Base-by-base conservation (phyloP, 2,113 vertebrate species). In the Perognathus longimembris region DNA sequence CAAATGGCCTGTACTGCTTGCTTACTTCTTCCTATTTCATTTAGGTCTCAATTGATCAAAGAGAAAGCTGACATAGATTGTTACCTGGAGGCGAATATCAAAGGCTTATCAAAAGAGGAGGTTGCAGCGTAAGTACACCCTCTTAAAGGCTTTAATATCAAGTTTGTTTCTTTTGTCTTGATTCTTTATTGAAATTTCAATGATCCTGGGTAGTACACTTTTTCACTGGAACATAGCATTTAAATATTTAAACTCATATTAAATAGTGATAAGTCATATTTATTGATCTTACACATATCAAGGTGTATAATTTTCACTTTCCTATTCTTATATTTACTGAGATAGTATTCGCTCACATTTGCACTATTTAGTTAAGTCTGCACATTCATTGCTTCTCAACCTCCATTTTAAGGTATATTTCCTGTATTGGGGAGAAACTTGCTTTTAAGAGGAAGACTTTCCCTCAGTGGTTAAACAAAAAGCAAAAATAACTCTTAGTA, bases 21-120 rank as follows among this genome's bases (percentile, higher is more conserved):
- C 96, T 97, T 97, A 95, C 94, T 97, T 98, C 97, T 97, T 98
- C 97, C 97, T 34, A 92, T 97, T 97, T 97, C 97, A 98, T 97
- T 98, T 97, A 98, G 98, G 96, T 96, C 97, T 97, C 97, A 97
- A 77, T 86, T 98, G 98, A 98, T 98, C 98, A 98, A 98, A 98
- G 98, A 97, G 95, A 98, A 98, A 97, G 97, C 96, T 94, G 97
- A 97, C 97, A 97, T 98, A 97, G 98, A 98, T 97, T 97, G 95
- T 97, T 98, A 98, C 95, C 94, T 98, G 96, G 97, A 85, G 50
- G 95, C 89, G 97, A 98, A 98, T 98, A 98, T 98, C 97, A 98
- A 98, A 98, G 98, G 98, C 22, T 77, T 98, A 97, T 98, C 98
- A 95, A 98, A 98, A 97, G 93, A 98, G 95, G 98, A 98, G 96